Percentiles rank a stretch among this genome's conserved stretches.
Evolutionary conservation across 2,797 vertebrate species (phyloP).

Genomic region (Macroramphosus scolopax): DNA sequence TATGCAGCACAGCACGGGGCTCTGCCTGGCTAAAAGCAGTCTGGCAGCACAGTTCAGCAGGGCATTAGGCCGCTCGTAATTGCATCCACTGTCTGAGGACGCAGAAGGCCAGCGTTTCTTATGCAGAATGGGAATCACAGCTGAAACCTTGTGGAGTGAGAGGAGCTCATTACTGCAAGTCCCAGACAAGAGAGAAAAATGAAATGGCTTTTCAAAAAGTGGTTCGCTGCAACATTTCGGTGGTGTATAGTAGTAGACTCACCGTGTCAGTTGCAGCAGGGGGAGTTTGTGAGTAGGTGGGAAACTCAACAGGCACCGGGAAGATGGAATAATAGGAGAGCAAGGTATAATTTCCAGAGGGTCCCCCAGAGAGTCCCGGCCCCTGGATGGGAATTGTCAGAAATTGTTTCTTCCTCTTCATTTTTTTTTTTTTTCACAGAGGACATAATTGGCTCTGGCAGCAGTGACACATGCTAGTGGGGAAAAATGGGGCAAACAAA

Average conservation of each 20-base stretch:
- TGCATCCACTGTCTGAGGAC: slow-evolving; percentile 70
- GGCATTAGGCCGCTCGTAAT: slow-evolving; percentile 65
- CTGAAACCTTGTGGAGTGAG: slow-evolving; percentile 59
- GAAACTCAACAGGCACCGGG: slow-evolving; percentile 52
- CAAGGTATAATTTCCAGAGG: slow-evolving; percentile 70
- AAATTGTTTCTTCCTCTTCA: slow-evolving; percentile 33
- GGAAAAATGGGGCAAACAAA: slow-evolving; percentile 68
- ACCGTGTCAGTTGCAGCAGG: slow-evolving; percentile 59
- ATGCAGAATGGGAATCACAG: slow-evolving; percentile 56
- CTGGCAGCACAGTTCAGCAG: slow-evolving; percentile 44
- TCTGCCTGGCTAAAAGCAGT: slow-evolving; percentile 43
- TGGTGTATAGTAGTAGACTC: slow-evolving; percentile 48
- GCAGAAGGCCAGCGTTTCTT: slow-evolving; percentile 50
- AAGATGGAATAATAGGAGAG: slow-evolving; percentile 68
- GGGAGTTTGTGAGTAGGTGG: slow-evolving; percentile 32
- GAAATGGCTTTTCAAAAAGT: slow-evolving; percentile 68
- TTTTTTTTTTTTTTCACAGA: slow-evolving; percentile 21
- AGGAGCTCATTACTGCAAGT: slow-evolving; percentile 63
- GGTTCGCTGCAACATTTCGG: slow-evolving; percentile 56
- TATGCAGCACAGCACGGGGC: slow-evolving; percentile 17
- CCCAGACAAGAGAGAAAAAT: slow-evolving; percentile 65
- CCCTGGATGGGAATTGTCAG: slow-evolving; percentile 55
- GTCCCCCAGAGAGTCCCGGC: slow-evolving; percentile 61
- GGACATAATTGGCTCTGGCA: slow-evolving; percentile 56
- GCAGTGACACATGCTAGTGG: slow-evolving; percentile 46